phyloP scores from a whole-genome alignment of 1,140 invertebrate genomes.

The Drosophila nikananu region DNA sequence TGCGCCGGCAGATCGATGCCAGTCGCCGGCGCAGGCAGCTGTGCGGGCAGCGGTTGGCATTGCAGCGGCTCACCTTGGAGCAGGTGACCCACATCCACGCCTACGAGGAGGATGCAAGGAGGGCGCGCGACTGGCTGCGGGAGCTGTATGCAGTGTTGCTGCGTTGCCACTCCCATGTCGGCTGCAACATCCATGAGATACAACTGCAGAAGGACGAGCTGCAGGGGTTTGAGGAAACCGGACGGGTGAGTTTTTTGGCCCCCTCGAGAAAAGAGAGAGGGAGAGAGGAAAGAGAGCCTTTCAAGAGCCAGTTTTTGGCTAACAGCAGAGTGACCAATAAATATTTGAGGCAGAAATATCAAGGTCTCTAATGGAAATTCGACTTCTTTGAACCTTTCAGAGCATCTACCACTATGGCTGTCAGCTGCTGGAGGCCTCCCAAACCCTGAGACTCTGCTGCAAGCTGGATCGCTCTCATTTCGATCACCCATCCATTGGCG shows the following conservation, averaged over 20 bases:
- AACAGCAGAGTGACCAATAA: constrained; percentile 26
- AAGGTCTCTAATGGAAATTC: constrained; percentile 1
- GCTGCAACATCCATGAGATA: constrained; percentile 90
- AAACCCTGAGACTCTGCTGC: constrained; percentile 90
- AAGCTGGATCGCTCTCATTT: constrained; percentile 85
- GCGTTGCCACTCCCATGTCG: constrained; percentile 90
- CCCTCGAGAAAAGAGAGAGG: not conserved
- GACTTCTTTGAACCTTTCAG: constrained; percentile 81
- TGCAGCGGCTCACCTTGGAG: constrained; percentile 91
- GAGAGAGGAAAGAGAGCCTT: not conserved
- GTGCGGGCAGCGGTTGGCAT: constrained; percentile 89
- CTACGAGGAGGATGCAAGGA: constrained; percentile 91
- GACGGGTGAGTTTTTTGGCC: constrained; percentile 87
- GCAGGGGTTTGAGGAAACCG: constrained; percentile 91
- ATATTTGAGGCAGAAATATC: constrained; percentile 5
- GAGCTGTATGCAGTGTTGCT: constrained; percentile 91
- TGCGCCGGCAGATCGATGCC: constrained; percentile 89
- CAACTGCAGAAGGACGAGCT: constrained; percentile 91
- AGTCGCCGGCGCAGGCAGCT: constrained; percentile 89
- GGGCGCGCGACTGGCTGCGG: constrained; percentile 91
- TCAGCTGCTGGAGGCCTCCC: constrained; percentile 91
- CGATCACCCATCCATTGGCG: constrained; percentile 52
- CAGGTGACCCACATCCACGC: constrained; percentile 91
- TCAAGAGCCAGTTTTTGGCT: constrained; percentile 13
- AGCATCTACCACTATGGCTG: constrained; percentile 93